Base-by-base conservation (phyloP, 1,140 invertebrate species). In the Notospermus geniculatus region DNA sequence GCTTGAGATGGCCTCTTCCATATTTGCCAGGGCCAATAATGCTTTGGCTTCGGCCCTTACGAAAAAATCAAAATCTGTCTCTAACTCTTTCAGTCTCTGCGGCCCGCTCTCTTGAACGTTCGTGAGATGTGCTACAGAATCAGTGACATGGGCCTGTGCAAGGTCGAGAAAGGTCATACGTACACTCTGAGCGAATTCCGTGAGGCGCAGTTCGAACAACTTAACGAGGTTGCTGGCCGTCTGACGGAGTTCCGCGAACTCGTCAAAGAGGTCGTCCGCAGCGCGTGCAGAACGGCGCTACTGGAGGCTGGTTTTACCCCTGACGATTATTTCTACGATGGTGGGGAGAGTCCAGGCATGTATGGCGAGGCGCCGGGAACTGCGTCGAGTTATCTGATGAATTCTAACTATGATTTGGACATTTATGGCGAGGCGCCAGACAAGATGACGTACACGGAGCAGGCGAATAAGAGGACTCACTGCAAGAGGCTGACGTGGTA, bases 371-470 rank as follows among this genome's bases (percentile, higher is more conserved):
- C 66, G 13, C 73, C 75, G 17, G 76, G 76, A 17, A 76, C 75
- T 19, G 71, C 70, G 17, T 77, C 73, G 13, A 77, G 72, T 57
- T 79, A 74, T 57, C 57, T 73, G 46, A 75, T 77, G 71, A 74
- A 73, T 54, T 72, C 72, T 64, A 77, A 75, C 45, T 80, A 78
- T 71, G 68, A 80, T 77, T 71, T 80, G 77, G 70, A 78, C 68
- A 74, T 81, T 72, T 65, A 89, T 86, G 70, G 74, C 0, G 78
- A 82, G 64, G 77, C 80, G 9, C 80, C 88, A n/a, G 81, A 84
- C 43, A 84, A 83, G 67, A 83, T 91, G 84, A 89, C 88, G 25
- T 93, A 91, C 70, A 91, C 89, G 30, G 88, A 92, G 68, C 90
- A 92, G 68, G 88, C 89, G 0, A 87, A 88, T 61, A 93, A 93